Evolutionary conservation across 2,888 invertebrate species (phyloP), one percentile per base, ranked within the genome.

Genomic region (Xestia sexstrigata): DNA sequence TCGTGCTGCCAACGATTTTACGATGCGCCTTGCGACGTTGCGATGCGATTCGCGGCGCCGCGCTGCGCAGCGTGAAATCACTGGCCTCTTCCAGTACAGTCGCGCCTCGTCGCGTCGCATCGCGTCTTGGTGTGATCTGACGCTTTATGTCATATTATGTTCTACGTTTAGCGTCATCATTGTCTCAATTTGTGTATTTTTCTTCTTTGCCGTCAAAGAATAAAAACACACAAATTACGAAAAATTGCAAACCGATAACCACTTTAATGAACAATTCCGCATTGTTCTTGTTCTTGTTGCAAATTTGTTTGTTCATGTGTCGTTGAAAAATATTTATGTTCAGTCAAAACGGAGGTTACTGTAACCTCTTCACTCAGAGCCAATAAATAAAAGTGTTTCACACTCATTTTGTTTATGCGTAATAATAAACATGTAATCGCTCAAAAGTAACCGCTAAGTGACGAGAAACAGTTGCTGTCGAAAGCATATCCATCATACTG

Each of bases 181-280:
- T 39, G 39, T 39, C 39, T 39, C 39, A 39, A 39, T 7, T 7
- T 39, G 39, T 39, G 8, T 39, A 8, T 39, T 39, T 39, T 39
- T 39, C 39, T 39, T 0, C 39, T 39, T 8, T 39, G 39, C 39
- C 20, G 62, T 0, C 26, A 26, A 58, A 15, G 5, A 15, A 26
- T 58, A 15, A 58, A 58, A 58, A 26, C 15, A 39, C 13, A 39
- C 35, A 63, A 63, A 23, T 35, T 23, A 35, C 20, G 30, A 35
- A 63, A 63, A 63, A 63, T 13, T 7, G 6, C 13, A 58, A 13
- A n/a, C 55, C 55, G 8, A 39, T 75, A 78, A 73, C 72, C 58
- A 84, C 84, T 81, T 70, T 75, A 75, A 82, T 82, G 72, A 78
- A 84, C 84, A 81, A 84, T 70, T 81, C 72, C 82, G 69, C 73